phyloP scores from a whole-genome alignment of 2,113 vertebrate species.

The Corythoichthys intestinalis region DNA sequence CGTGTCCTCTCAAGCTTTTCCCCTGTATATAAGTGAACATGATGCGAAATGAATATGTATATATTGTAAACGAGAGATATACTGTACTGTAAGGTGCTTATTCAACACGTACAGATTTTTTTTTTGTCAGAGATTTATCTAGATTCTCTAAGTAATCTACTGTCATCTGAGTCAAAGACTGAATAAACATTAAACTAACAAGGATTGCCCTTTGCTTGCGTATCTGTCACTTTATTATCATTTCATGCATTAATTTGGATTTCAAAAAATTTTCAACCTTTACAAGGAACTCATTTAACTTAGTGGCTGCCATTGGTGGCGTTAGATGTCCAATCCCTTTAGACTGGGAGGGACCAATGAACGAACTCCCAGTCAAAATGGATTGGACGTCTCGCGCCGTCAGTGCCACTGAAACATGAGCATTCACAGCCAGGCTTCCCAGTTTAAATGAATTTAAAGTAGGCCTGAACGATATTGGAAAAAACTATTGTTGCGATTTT shows the following conservation, averaged over 20 bases:
- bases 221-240: not conserved
- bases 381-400: no score
- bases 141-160: conserved; percentile 64
- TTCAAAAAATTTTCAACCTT: not conserved
- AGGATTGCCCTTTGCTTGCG: conserved; percentile 15
- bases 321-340: no score
- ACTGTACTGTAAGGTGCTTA: conserved; percentile 51
- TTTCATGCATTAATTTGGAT: not conserved
- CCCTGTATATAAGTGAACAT: conserved; percentile 55
- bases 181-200: conserved; percentile 71
- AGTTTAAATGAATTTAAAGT: no score
- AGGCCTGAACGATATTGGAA: no score
- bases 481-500: no score
- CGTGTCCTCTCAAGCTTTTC: conserved; percentile 49
- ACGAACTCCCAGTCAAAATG: no score
- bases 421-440: no score
- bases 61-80: conserved; percentile 65
- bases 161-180: conserved; percentile 60
- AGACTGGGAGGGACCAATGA: no score
- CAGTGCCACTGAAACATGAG: no score
- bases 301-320: no score
- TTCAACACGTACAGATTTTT: conserved; percentile 66
- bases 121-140: conserved; percentile 72
- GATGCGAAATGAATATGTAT: conserved; percentile 62
- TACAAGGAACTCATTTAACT: not conserved